A percentile compares a stretch with the other conserved stretches of the same genome.
These are phyloP conservation scores for Odontophorus gujanensis DNA, from an alignment of 2,113 vertebrate species.

Conservation along the genomic window DNA sequence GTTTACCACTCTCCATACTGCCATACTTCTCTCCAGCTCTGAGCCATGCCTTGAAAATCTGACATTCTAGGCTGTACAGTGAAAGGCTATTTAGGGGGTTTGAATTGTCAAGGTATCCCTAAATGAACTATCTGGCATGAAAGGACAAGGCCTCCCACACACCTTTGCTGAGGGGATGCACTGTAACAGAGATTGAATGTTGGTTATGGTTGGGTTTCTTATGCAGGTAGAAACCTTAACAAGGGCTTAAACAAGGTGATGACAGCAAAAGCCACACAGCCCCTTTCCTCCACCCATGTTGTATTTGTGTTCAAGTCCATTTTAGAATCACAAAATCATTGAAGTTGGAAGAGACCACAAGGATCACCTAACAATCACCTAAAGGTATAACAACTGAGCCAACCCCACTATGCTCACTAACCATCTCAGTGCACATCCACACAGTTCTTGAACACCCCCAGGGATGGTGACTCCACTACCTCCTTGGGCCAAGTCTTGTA, in stretches of 20 bases:
- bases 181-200: background rate
- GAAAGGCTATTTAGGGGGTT: background rate
- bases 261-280: background rate
- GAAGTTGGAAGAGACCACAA: too few relatives aligned
- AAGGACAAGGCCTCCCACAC: background rate
- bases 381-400: too few relatives aligned
- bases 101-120: rapidly evolving
- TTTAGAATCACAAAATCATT: too few relatives aligned
- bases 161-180: background rate
- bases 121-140: background rate
- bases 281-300: background rate
- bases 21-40: background rate
- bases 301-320: background rate
- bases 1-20: background rate
- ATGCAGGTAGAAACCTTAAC: background rate
- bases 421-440: too few relatives aligned
- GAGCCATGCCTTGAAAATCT: background rate
- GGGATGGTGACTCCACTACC: too few relatives aligned
- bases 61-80: background rate
- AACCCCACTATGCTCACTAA: too few relatives aligned
- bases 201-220: background rate
- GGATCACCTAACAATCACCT: too few relatives aligned
- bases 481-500: background rate
- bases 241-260: background rate
- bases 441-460: too few relatives aligned